These are phyloP conservation scores for Perccottus glenii DNA, from an alignment of 2,113 vertebrate species.

Conservation along the genomic window DNA sequence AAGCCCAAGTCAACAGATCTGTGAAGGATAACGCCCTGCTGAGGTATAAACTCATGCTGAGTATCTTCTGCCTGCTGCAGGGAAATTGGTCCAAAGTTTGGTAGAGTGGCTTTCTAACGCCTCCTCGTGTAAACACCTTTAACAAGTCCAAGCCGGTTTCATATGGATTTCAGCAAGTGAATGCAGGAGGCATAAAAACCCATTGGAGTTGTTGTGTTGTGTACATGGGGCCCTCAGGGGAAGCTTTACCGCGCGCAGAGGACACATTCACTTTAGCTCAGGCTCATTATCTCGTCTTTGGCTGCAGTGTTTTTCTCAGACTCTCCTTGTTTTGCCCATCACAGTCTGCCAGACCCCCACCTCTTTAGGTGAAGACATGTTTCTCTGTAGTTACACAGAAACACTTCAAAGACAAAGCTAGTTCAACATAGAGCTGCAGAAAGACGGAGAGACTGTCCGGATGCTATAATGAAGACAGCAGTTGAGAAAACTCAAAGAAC, in stretches of 20 bases:
- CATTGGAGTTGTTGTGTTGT: constrained; percentile 36
- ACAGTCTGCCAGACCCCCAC: not conserved
- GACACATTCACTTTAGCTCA: constrained; percentile 32
- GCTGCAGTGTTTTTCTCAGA: not conserved
- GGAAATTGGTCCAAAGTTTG: not conserved
- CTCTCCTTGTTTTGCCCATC: constrained; percentile 2
- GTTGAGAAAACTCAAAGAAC: not conserved
- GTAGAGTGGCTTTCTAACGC: constrained; percentile 15
- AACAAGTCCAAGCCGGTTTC: constrained; percentile 45
- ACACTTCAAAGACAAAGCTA: constrained; percentile 14
- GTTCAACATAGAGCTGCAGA: constrained; percentile 17
- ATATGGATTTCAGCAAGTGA: constrained; percentile 36
- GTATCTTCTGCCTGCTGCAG: no score
- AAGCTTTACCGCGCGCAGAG: constrained; percentile 19
- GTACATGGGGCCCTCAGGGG: constrained; percentile 16
- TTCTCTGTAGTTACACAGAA: constrained; percentile 1
- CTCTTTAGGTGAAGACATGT: not conserved
- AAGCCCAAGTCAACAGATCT: no score
- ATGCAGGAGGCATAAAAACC: constrained; percentile 36
- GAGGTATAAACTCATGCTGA: no score
- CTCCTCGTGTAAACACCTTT: constrained; percentile 41
- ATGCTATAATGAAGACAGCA: constrained; percentile 4
- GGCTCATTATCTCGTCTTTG: constrained; percentile 42
- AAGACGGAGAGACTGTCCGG: not conserved
- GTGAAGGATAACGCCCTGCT: no score